phyloP scores from a whole-genome alignment of 1,140 invertebrate species.

The Leptinotarsa lineolata region DNA sequence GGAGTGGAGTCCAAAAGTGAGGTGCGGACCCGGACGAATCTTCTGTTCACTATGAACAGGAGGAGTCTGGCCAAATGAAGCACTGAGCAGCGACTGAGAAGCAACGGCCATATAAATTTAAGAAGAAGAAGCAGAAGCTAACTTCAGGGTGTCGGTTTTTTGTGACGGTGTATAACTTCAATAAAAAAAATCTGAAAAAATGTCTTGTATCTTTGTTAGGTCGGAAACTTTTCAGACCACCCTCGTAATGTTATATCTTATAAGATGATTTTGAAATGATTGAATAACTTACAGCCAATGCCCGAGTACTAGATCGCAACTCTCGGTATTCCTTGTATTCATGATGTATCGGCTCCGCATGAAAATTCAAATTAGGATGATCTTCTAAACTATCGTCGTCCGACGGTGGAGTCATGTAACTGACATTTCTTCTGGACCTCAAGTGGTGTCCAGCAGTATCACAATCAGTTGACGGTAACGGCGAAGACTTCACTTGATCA shows the following conservation, averaged over 20 bases:
- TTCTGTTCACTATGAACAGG: too few species aligned
- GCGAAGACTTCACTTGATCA: constrained; percentile 39
- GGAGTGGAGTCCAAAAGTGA: too few species aligned
- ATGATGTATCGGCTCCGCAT: constrained; percentile 30
- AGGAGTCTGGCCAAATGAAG: too few species aligned
- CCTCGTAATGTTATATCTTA: not conserved
- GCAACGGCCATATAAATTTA: too few species aligned
- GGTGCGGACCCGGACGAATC: too few species aligned
- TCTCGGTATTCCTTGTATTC: constrained; percentile 43
- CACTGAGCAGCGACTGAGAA: too few species aligned
- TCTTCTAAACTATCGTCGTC: constrained; percentile 49
- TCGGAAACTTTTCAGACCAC: not conserved
- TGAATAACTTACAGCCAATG: constrained; percentile 42
- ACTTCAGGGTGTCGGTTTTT: too few species aligned
- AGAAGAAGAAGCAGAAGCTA: too few species aligned
- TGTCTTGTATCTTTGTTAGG: too few species aligned
- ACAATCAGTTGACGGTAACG: constrained; percentile 38
- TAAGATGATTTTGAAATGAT: not conserved
- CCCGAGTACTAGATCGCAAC: constrained; percentile 44
- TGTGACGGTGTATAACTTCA: too few species aligned
- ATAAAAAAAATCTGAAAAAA: too few species aligned
- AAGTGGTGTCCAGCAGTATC: constrained; percentile 42
- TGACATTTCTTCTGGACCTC: constrained; percentile 48
- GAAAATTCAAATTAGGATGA: constrained; percentile 32
- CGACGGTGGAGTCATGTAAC: constrained; percentile 44